Evolutionary conservation across 2,888 invertebrate genomes (phyloP).

Genomic region (Andrena bicolor): DNA sequence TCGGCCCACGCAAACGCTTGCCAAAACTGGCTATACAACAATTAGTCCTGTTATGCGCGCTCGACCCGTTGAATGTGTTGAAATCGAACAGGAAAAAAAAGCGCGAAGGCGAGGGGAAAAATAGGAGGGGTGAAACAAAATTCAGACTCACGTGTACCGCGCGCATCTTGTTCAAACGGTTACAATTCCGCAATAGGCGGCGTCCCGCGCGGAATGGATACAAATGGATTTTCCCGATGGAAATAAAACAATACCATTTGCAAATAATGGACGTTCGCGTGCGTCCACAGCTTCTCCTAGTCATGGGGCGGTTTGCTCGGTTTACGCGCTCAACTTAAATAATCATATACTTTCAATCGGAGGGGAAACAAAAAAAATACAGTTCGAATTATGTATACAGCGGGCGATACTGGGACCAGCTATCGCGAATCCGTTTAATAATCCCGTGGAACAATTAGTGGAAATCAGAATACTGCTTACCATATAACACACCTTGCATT

Average conservation of each 20-base stretch:
- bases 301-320: not conserved
- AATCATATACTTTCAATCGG: constrained; percentile 6
- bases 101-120: too few relatives aligned
- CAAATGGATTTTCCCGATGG: constrained; percentile 55
- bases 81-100: constrained; percentile 37
- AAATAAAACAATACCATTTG: constrained; percentile 62
- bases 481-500: too few relatives aligned
- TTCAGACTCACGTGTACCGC: constrained; percentile 44
- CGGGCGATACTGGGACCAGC: not conserved
- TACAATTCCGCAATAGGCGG: constrained; percentile 58
- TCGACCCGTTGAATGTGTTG: constrained; percentile 51
- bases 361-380: not conserved
- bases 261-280: constrained; percentile 55
- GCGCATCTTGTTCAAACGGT: constrained; percentile 64
- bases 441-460: too few relatives aligned
- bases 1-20: constrained; percentile 40
- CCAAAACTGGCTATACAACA: constrained; percentile 62
- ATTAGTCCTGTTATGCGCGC: constrained; percentile 61
- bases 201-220: constrained; percentile 55
- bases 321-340: constrained; percentile 6
- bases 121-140: constrained; percentile 31
- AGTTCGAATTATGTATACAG: not conserved
- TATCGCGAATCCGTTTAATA: too few relatives aligned
- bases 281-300: constrained; percentile 37
- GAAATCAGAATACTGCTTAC: too few relatives aligned